A percentile compares a stretch with the other conserved stretches of the same genome.
Evolutionary conservation across 2,113 vertebrate species (phyloP).

Genomic region (Meles meles): DNA sequence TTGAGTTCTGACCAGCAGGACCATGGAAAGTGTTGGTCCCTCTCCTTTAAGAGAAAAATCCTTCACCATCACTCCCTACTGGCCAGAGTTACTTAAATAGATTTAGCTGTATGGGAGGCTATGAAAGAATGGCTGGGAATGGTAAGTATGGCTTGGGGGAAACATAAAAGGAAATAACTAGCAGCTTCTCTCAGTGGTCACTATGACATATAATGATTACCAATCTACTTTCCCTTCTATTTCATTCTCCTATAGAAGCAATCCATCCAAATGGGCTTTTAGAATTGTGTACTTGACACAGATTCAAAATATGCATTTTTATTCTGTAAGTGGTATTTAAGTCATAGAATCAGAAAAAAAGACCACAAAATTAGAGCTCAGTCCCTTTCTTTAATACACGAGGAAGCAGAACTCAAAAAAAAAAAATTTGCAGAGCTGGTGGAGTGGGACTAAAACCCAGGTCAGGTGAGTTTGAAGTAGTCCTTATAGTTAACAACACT

Average conservation of each 20-base stretch:
- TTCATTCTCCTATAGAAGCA: neutral
- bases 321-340: slow-evolving; percentile 15
- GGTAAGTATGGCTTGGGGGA: neutral
- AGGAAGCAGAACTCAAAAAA: neutral
- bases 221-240: neutral
- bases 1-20: neutral
- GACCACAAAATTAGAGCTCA: neutral
- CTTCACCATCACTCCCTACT: neutral
- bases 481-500: neutral
- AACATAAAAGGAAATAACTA: neutral
- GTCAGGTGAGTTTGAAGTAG: neutral
- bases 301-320: neutral
- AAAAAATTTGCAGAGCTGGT: neutral
- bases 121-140: neutral
- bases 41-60: neutral
- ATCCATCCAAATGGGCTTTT: neutral
- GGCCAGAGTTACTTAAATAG: neutral
- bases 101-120: neutral
- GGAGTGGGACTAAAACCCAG: neutral
- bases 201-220: neutral
- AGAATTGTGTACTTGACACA: neutral
- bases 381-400: neutral
- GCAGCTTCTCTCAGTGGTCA: neutral
- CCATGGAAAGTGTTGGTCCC: neutral
- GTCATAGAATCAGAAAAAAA: neutral